phyloP scores from a whole-genome alignment of 2,113 vertebrate genomes.

The Lethenteron reissneri region DNA sequence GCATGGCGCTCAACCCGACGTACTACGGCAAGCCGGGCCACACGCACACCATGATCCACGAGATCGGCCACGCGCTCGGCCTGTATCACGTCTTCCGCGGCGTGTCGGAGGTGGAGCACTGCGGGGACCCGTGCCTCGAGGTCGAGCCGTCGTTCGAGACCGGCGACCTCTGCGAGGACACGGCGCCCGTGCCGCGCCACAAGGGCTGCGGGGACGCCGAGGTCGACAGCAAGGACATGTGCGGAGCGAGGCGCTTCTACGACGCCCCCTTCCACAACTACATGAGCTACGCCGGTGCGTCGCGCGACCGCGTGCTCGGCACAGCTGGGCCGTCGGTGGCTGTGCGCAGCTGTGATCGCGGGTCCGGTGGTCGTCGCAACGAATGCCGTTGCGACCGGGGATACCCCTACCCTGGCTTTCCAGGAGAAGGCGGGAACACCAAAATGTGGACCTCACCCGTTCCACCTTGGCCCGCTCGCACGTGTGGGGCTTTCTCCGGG shows the following conservation, averaged over 20 bases:
- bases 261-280: conserved; percentile 86
- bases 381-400: too few relatives aligned
- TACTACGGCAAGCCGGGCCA: conserved; percentile 81
- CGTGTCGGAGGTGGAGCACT: conserved; percentile 83
- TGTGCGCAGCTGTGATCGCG: not conserved
- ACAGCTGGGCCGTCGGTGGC: not conserved
- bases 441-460: too few relatives aligned
- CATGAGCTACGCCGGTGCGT: conserved; percentile 89
- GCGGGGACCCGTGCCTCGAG: conserved; percentile 82
- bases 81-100: conserved; percentile 91
- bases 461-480: too few relatives aligned
- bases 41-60: conserved; percentile 93
- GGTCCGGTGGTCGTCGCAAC: too few relatives aligned
- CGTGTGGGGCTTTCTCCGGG: too few relatives aligned
- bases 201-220: conserved; percentile 70
- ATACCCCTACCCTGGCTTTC: too few relatives aligned
- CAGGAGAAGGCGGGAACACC: too few relatives aligned
- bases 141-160: conserved; percentile 83
- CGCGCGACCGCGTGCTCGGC: not conserved
- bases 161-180: conserved; percentile 76
- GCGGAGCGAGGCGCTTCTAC: conserved; percentile 51
- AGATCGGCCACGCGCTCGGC: conserved; percentile 81
- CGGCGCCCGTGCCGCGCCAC: conserved; percentile 76
- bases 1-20: conserved; percentile 83
- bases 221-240: conserved; percentile 61